These are phyloP conservation scores for Corvus hawaiiensis DNA, from an alignment of 2,113 vertebrate species.

Conservation along the genomic window DNA sequence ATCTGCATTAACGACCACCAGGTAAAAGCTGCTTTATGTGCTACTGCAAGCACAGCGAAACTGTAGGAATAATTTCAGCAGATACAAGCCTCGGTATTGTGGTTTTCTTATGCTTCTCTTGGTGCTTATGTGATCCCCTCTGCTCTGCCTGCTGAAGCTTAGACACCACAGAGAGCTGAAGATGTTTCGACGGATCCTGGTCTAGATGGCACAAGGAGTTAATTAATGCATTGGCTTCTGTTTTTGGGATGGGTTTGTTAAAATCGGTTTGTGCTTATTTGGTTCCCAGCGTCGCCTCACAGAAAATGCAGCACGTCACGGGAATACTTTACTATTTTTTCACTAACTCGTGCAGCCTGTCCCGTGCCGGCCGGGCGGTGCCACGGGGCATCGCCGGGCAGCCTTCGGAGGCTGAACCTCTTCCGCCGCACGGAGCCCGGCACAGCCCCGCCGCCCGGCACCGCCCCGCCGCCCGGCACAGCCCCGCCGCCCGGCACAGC, in stretches of 20 bases:
- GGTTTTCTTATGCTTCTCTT: background rate
- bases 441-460: background rate
- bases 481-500: fast-evolving
- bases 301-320: background rate
- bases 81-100: background rate
- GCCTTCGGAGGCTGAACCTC: background rate
- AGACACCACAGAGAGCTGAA: background rate
- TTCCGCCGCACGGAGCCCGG: background rate
- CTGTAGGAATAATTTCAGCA: background rate
- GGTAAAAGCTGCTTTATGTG: background rate
- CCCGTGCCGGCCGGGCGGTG: background rate
- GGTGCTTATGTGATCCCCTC: background rate
- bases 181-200: background rate
- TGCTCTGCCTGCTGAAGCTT: background rate
- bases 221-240: background rate
- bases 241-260: background rate
- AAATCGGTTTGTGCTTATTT: background rate
- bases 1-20: background rate
- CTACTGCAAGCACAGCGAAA: background rate
- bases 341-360: background rate
- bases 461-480: background rate
- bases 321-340: background rate
- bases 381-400: background rate
- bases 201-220: background rate
- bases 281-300: background rate